phyloP scores from a whole-genome alignment of 2,113 vertebrate genomes.

The Lophius piscatorius region DNA sequence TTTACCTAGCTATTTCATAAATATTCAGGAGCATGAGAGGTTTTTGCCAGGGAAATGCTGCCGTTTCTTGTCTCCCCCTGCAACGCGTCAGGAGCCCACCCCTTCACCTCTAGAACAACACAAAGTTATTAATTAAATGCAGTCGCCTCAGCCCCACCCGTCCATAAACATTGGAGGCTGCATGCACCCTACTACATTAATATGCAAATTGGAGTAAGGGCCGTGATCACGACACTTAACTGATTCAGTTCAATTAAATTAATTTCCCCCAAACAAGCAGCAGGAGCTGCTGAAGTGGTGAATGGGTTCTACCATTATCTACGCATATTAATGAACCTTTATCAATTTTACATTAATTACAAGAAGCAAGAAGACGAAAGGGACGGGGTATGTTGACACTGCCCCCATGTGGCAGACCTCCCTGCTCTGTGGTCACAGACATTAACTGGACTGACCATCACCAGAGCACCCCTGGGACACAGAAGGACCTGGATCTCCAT shows the following conservation, averaged over 20 bases:
- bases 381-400: constrained; percentile 9
- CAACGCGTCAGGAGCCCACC: constrained; percentile 2
- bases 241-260: constrained; percentile 80
- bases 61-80: constrained; percentile 26
- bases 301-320: constrained; percentile 50
- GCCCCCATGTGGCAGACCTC: constrained; percentile 30
- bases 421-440: constrained; percentile 34
- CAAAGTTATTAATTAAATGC: constrained; percentile 73
- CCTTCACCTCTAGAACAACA: constrained; percentile 36
- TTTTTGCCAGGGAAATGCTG: constrained; percentile 28
- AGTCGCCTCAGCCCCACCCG: constrained; percentile 46
- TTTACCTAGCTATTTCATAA: constrained; percentile 23
- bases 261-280: constrained; percentile 74
- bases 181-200: constrained; percentile 69
- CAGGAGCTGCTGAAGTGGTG: constrained; percentile 75
- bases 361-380: constrained; percentile 34
- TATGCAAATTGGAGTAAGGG: constrained; percentile 76
- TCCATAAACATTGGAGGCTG: constrained; percentile 65
- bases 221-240: constrained; percentile 67
- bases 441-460: constrained; percentile 58
- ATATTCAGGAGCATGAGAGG: constrained; percentile 29
- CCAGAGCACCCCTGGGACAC: constrained; percentile 19
- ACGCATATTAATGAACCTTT: constrained; percentile 78
- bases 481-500: constrained; percentile 35
- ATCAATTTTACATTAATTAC: constrained; percentile 81